phyloP scores from a whole-genome alignment of 1,140 invertebrate species.

The Prorops nasuta region DNA sequence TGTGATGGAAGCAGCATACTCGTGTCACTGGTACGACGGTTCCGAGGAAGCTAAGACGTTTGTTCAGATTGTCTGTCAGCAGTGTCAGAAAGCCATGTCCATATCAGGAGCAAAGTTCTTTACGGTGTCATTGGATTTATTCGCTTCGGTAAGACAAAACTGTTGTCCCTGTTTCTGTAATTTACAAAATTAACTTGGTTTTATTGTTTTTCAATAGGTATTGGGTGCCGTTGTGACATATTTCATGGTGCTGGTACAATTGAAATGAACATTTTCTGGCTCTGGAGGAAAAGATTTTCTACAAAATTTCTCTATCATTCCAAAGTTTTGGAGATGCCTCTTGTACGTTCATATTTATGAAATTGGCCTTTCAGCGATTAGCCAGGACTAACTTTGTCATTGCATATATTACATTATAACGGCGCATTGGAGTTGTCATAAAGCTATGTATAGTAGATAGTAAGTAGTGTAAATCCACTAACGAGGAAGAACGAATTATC shows the following conservation, averaged over 20 bases:
- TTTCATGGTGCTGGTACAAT: constrained; percentile 85
- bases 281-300: too few relatives aligned
- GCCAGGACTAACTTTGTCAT: too few relatives aligned
- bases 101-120: constrained; percentile 86
- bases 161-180: too few relatives aligned
- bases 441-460: too few relatives aligned
- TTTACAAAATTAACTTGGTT: constrained; percentile 1
- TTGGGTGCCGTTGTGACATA: constrained; percentile 86
- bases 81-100: constrained; percentile 83
- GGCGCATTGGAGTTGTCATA: too few relatives aligned
- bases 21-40: constrained; percentile 84
- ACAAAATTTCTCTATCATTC: too few relatives aligned
- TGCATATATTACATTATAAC: too few relatives aligned
- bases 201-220: constrained; percentile 58
- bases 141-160: constrained; percentile 78
- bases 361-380: too few relatives aligned
- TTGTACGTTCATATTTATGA: too few relatives aligned
- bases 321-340: too few relatives aligned
- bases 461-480: too few relatives aligned
- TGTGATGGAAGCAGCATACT: constrained; percentile 85
- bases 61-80: constrained; percentile 86
- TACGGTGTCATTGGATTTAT: constrained; percentile 80
- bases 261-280: constrained; percentile 73
- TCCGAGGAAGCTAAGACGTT: constrained; percentile 86
- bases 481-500: too few relatives aligned